Percentiles rank a stretch among this genome's conserved stretches.
phyloP scores from a whole-genome alignment of 2,888 invertebrate species.

The Ctena decussata region DNA sequence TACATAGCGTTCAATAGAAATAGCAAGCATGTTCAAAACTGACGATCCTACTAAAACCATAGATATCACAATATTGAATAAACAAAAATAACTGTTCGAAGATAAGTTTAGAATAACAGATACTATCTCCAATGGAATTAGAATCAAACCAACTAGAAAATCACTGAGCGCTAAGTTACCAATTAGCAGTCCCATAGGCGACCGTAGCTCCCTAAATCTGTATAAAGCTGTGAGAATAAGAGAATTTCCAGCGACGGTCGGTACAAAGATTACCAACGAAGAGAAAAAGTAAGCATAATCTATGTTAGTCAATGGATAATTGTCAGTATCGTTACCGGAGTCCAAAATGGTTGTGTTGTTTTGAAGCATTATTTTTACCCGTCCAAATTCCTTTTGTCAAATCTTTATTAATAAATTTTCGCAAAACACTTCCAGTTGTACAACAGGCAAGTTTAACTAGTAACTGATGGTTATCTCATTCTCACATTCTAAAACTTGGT shows the following conservation, averaged over 20 bases:
- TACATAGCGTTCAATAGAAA: slow-evolving; percentile 45
- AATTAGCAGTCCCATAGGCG: slow-evolving; percentile 41
- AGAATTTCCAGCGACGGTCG: slow-evolving; percentile 46
- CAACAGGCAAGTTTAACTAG: no score
- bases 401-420: no score
- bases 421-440: no score
- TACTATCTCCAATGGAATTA: slow-evolving; percentile 42
- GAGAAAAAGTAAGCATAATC: neutral
- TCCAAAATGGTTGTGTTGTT: no score
- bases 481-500: no score
- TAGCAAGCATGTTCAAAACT: slow-evolving; percentile 39
- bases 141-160: slow-evolving; percentile 28
- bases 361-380: no score
- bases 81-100: slow-evolving; percentile 14
- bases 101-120: slow-evolving; percentile 33
- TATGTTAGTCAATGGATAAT: neutral
- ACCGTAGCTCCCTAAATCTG: slow-evolving; percentile 34
- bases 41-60: slow-evolving; percentile 24
- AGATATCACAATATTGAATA: slow-evolving; percentile 12
- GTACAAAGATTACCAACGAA: slow-evolving; percentile 21
- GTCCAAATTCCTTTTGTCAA: no score
- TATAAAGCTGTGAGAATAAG: slow-evolving; percentile 37
- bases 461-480: no score
- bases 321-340: no score
- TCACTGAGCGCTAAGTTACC: slow-evolving; percentile 45